Evolutionary conservation across 2,797 vertebrate genomes (phyloP).

Genomic region (Syngnathus rostellatus): DNA sequence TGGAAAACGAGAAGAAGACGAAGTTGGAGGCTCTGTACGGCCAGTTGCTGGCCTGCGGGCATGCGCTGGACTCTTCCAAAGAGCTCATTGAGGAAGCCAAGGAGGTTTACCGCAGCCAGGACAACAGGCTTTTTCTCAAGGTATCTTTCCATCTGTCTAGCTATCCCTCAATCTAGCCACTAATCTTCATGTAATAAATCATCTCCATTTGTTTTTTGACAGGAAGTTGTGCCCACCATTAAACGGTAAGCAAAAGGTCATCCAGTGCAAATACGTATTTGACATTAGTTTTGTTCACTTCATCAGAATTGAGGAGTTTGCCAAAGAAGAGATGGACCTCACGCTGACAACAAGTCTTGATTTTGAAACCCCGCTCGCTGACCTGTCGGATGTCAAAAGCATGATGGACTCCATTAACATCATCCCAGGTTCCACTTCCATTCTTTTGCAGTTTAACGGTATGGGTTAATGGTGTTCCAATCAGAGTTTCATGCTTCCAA

Average conservation of each 20-base stretch:
- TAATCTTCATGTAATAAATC: not conserved
- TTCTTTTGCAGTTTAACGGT: not conserved
- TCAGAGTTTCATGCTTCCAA: too few relatives aligned
- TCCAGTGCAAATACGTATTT: not conserved
- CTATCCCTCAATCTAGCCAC: not conserved
- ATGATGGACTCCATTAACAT: constrained; percentile 86
- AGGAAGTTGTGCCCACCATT: constrained; percentile 77
- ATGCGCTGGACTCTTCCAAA: constrained; percentile 78
- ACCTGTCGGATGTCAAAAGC: constrained; percentile 82
- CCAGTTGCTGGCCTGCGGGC: constrained; percentile 83
- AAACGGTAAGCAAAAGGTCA: constrained; percentile 73
- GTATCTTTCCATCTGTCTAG: constrained; percentile 44
- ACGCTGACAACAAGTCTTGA: constrained; percentile 69
- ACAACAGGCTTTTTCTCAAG: constrained; percentile 82
- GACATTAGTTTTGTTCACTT: not conserved
- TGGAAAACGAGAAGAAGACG: constrained; percentile 83
- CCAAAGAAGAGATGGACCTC: constrained; percentile 73
- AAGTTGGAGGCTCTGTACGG: constrained; percentile 82
- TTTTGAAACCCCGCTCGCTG: constrained; percentile 70
- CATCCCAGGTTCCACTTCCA: constrained; percentile 72
- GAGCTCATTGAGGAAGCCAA: constrained; percentile 83
- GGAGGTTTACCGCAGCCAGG: constrained; percentile 70
- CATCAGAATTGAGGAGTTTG: constrained; percentile 76
- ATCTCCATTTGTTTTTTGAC: constrained; percentile 23
- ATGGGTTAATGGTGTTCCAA: not conserved